Conservation (phyloP, 2,888 invertebrate species). For the Imbricaverruca yamaguchii region DNA sequence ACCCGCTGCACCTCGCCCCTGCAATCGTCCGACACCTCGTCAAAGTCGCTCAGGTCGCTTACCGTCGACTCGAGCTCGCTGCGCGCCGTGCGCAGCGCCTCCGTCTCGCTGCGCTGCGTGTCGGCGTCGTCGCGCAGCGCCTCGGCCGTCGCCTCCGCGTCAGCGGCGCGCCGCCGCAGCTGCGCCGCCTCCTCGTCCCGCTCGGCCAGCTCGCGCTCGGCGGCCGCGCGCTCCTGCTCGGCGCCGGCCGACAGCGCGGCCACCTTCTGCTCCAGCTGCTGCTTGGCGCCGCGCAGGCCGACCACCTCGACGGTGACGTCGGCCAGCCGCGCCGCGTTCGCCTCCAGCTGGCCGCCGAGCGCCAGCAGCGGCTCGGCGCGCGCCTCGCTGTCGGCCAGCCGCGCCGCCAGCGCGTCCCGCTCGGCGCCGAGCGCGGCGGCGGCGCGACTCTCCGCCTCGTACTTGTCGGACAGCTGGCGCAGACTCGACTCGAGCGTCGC, state of each 20-base stretch:
- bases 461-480: background rate
- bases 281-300: background rate
- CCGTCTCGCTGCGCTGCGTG: background rate
- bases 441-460: background rate
- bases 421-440: background rate
- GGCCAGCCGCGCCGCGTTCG: background rate
- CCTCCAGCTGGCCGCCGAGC: background rate
- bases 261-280: slow-evolving; percentile 4
- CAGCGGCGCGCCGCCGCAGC: slow-evolving; percentile 24
- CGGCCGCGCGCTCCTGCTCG: background rate
- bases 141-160: slow-evolving; percentile 28
- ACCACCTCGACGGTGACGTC: background rate
- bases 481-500: background rate
- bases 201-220: slow-evolving; percentile 24
- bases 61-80: slow-evolving; percentile 15
- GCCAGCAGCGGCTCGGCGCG: background rate
- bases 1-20: background rate
- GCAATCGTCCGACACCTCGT: background rate
- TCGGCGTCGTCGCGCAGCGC: slow-evolving; percentile 28
- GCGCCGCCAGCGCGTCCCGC: background rate
- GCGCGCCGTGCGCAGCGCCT: slow-evolving; percentile 20
- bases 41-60: slow-evolving; percentile 14
- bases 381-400: background rate
- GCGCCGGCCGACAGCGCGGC: slow-evolving; percentile 23
- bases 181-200: slow-evolving; percentile 23